A percentile compares a stretch with the other conserved stretches of the same genome.
phyloP scores from a whole-genome alignment of 2,888 invertebrate genomes.

The Hartigia nigra region DNA sequence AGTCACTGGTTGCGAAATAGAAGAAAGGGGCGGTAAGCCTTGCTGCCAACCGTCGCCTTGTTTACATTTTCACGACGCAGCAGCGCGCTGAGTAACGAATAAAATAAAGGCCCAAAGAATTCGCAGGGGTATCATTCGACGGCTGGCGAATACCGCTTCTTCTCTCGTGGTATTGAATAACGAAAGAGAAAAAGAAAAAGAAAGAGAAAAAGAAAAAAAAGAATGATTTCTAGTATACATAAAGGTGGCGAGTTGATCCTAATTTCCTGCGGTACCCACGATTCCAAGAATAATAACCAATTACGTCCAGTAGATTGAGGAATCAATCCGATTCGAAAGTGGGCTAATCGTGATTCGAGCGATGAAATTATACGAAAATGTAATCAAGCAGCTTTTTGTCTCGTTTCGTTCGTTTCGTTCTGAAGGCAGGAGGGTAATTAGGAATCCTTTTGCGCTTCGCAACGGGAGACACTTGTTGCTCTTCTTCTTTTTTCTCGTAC shows the following conservation, averaged over 20 bases:
- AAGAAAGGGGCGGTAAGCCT: too few species aligned
- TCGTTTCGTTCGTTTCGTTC: constrained; percentile 59
- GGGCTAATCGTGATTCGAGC: constrained; percentile 39
- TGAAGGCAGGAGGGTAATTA: constrained; percentile 60
- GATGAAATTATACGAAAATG: constrained; percentile 63
- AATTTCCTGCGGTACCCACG: constrained; percentile 35
- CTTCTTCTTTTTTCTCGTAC: constrained; percentile 28
- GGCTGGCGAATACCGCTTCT: background rate
- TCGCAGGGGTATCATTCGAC: background rate
- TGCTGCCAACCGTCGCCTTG: too few species aligned
- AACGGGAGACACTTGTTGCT: constrained; percentile 65
- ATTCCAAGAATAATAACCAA: constrained; percentile 53
- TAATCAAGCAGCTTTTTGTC: constrained; percentile 64
- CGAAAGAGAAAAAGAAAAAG: background rate
- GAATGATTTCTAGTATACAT: background rate
- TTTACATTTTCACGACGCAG: too few species aligned
- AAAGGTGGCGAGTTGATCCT: background rate
- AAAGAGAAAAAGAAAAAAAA: background rate
- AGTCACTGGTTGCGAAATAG: too few species aligned
- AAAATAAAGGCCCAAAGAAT: too few species aligned
- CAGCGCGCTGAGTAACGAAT: too few species aligned
- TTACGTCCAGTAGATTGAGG: constrained; percentile 53
- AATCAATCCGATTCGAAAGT: constrained; percentile 52
- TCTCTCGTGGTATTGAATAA: background rate
- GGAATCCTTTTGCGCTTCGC: constrained; percentile 63